Conservation (phyloP, 2,113 vertebrate genomes). For the Epinephelus moara region DNA sequence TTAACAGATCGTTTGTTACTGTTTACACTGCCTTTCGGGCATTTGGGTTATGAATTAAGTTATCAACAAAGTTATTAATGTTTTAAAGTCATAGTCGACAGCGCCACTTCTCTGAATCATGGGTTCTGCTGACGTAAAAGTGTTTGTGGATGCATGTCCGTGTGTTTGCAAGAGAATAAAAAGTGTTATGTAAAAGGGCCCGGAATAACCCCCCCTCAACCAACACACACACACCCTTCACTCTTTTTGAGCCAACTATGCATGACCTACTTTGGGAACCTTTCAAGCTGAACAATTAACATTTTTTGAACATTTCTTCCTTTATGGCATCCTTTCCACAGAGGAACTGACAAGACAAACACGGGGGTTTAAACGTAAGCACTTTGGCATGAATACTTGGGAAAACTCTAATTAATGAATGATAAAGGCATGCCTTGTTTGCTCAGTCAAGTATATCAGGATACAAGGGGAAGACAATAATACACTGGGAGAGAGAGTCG, state of each 20-base stretch:
- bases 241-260: constrained; percentile 77
- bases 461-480: constrained; percentile 55
- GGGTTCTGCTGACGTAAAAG: constrained; percentile 28
- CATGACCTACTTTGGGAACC: constrained; percentile 81
- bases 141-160: constrained; percentile 18
- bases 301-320: constrained; percentile 65
- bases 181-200: constrained; percentile 63
- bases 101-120: constrained; percentile 26
- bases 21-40: not conserved
- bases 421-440: constrained; percentile 75
- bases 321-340: constrained; percentile 68
- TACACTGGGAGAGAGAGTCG: constrained; percentile 16
- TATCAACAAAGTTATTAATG: constrained; percentile 16
- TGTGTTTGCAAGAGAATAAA: constrained; percentile 32
- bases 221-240: constrained; percentile 34
- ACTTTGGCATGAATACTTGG: constrained; percentile 58
- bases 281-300: constrained; percentile 80
- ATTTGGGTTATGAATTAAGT: constrained; percentile 20
- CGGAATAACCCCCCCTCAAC: constrained; percentile 15
- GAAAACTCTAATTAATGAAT: constrained; percentile 77
- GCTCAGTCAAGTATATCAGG: constrained; percentile 68
- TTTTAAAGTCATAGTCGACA: constrained; percentile 8
- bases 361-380: constrained; percentile 54
- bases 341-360: constrained; percentile 62
- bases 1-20: not conserved